Evolutionary conservation across 2,888 invertebrate species (phyloP), one percentile per base, ranked within the genome.

Genomic region (Drosophila longiperda): DNA sequence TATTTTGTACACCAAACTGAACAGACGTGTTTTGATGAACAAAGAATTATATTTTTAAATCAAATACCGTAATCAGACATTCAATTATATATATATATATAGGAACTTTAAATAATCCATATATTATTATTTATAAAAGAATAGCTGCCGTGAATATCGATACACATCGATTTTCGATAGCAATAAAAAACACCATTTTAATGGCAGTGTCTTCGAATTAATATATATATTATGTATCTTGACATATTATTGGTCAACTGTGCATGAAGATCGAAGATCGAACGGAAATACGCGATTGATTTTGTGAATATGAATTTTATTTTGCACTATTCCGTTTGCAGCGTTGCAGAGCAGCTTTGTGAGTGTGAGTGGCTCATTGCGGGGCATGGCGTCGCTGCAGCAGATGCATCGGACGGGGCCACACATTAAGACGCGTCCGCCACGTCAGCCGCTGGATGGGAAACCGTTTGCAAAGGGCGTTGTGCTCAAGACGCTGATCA

Each of bases 381-480:
- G 93, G 29, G 91, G 91, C 59, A 95, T 95, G 94, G 94, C 95
- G 1, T 94, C 95, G 0, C 93, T 97, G 3, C 88, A 93, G 17
- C 95, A 95, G 91, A 96, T 97, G 96, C 97, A 98, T 92, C 94
- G 94, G 52, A 94, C 93, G 0, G 97, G 97, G 1, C 96, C 96
- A 0, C 95, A 95, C 79, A 93, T 94, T 12, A 97, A 96, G 91
- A 93, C 91, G 5, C 94, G 96, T 58, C 95, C 95, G 57, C 95
- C 94, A 26, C 95, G 95, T 68, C 95, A 96, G 87, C 97, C 97
- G 0, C 94, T 98, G 1, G 96, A 96, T 79, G 97, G 97, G 0
- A 95, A 96, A 57, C 98, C 98, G 0, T 97, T 97, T 91, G 96
- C 97, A 88, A 98, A 98, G 93, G 99, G 98, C 2, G 96, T 99